Evolutionary conservation across 2,888 invertebrate species (phyloP), one percentile per base, ranked within the genome.

Genomic region (Eurytoma adleriae): DNA sequence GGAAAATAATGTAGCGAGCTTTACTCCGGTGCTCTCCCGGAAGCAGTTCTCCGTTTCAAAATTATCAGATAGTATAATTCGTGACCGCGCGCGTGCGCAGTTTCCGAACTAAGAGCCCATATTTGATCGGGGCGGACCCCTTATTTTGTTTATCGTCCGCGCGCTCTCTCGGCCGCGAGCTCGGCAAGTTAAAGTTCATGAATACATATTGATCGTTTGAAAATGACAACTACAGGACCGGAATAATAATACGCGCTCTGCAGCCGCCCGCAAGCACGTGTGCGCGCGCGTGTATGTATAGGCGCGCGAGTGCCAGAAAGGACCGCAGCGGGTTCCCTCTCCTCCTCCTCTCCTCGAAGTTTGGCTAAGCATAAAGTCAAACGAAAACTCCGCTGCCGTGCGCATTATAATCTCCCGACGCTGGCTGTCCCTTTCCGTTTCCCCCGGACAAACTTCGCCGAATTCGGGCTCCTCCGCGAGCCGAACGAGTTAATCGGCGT

Each of bases 381-480:
- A 85, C 85, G 83, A 83, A 85, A 85, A 86, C 84, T 84, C 84
- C 24, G 79, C 66, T 85, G 83, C 83, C 84, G 84, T 84, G 86
- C 84, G 85, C 84, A 85, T 85, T 85, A 85, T 85, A 84, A 86
- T 85, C 84, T 79, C 78, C 77, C 83, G 82, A 71, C 82, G 82
- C 78, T 83, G 75, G 76, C 82, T 75, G 83, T 78, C 81, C 77
- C 73, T 78, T 64, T 69, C 80, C 79, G 77, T 78, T 79, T 80
- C 70, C 80, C 54, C 50, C 56, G 20, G 52, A 52, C 50, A 61
- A 50, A 50, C 69, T 56, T 69, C 27, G 50, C 12, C 40, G 27
- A 14, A 57, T 59, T 14, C 54, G 14, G 14, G 14, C n/a, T 54
- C 54, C 3, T 20, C 62, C 4, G 4, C 20, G 61, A 27, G 24